phyloP scores from a whole-genome alignment of 2,113 vertebrate species.

The Colistium nudipinnis region DNA sequence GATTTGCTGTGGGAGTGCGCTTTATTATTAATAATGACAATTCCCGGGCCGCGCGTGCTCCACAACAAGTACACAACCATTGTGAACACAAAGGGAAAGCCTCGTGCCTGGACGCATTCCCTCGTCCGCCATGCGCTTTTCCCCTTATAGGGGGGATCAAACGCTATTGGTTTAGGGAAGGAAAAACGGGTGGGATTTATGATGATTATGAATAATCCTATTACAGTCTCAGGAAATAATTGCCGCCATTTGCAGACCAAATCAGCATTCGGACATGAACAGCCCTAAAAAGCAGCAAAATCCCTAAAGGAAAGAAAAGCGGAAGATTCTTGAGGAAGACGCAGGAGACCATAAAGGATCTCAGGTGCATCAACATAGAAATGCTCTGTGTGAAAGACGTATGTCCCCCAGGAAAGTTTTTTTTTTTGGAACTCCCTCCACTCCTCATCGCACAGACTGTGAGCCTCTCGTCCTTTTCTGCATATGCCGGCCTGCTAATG shows the following conservation, averaged over 20 bases:
- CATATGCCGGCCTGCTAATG: conserved; percentile 26
- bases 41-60: conserved; percentile 56
- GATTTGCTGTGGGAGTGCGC: conserved; percentile 56
- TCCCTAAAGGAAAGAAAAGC: conserved; percentile 10
- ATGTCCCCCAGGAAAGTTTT: conserved; percentile 18
- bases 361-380: neutral
- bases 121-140: too few relatives aligned
- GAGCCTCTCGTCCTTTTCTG: conserved; percentile 23
- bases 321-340: neutral
- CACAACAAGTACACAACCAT: too few relatives aligned
- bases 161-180: conserved; percentile 45
- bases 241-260: conserved; percentile 22
- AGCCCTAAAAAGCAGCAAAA: neutral
- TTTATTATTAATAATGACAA: conserved; percentile 70
- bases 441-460: conserved; percentile 4
- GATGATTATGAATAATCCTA: conserved; percentile 36
- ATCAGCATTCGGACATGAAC: conserved; percentile 25
- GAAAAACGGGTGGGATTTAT: conserved; percentile 24
- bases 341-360: conserved; percentile 4
- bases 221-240: conserved; percentile 17
- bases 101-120: conserved; percentile 43
- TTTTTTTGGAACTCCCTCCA: conserved; percentile 3
- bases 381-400: conserved; percentile 1
- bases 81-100: too few relatives aligned
- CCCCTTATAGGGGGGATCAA: conserved; percentile 39